Percentiles rank a stretch among this genome's conserved stretches.
phyloP scores from a whole-genome alignment of 2,888 invertebrate species.

The Nephrotoma appendiculata region DNA sequence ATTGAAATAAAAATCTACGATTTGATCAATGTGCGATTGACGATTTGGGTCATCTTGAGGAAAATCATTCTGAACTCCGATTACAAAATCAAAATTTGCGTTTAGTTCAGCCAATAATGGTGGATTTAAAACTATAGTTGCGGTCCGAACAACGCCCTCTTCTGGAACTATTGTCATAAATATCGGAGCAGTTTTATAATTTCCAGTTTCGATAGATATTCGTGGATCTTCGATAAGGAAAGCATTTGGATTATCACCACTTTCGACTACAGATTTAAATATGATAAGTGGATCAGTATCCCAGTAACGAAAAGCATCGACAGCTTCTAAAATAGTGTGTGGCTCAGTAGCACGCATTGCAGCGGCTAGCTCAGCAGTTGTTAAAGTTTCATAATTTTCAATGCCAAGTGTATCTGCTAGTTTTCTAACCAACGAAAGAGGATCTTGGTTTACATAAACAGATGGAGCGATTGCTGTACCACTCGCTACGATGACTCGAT shows the following conservation, averaged over 20 bases:
- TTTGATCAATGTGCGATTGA: background rate
- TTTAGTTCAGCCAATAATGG: background rate
- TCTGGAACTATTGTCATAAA: background rate
- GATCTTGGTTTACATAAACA: background rate
- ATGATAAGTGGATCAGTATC: background rate
- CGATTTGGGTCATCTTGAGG: background rate
- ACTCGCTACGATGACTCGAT: background rate
- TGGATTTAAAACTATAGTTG: background rate
- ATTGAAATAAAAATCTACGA: background rate
- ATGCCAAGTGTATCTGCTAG: background rate
- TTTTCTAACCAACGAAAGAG: background rate
- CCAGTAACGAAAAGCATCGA: background rate
- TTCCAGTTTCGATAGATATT: background rate
- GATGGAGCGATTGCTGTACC: background rate
- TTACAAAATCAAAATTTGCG: background rate
- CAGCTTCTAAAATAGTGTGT: background rate
- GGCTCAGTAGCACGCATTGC: background rate
- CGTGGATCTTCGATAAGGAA: background rate
- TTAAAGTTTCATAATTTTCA: background rate
- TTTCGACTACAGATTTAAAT: background rate
- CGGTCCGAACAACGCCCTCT: background rate
- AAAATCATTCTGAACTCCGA: background rate
- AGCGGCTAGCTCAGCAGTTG: background rate
- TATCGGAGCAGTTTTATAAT: background rate
- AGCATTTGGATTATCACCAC: background rate